A percentile compares a stretch with the other conserved stretches of the same genome.
These are phyloP conservation scores for Psix sp. DNA, from an alignment of 1,140 invertebrate genomes.

Conservation along the genomic window DNA sequence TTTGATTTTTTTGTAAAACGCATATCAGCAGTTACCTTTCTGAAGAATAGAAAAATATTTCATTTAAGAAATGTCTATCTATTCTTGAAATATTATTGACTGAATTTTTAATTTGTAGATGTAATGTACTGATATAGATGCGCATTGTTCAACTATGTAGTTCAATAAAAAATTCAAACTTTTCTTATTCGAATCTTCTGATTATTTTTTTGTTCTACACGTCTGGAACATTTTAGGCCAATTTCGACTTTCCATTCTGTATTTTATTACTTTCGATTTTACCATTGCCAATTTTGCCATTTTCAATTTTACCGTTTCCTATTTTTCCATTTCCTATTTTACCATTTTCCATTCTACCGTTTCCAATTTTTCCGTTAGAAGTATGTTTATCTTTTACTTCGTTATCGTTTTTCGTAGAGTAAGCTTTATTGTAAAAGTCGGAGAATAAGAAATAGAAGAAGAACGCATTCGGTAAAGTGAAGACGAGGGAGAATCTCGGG, in stretches of 20 bases:
- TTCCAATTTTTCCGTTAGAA: slow-evolving; percentile 46
- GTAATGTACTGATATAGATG: too few relatives aligned
- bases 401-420: slow-evolving; percentile 61
- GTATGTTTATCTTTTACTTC: slow-evolving; percentile 16
- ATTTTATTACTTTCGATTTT: too few relatives aligned
- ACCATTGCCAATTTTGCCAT: too few relatives aligned
- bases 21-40: slow-evolving; percentile 17
- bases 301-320: too few relatives aligned
- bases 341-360: slow-evolving; percentile 46
- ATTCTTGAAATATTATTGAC: too few relatives aligned
- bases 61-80: too few relatives aligned
- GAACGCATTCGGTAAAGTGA: slow-evolving; percentile 86
- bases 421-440: slow-evolving; percentile 87
- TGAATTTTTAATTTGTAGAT: too few relatives aligned
- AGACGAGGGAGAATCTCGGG: slow-evolving; percentile 84
- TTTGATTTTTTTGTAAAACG: slow-evolving; percentile 48
- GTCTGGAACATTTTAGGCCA: too few relatives aligned
- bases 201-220: too few relatives aligned
- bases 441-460: slow-evolving; percentile 89
- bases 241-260: too few relatives aligned
- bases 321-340: slow-evolving; percentile 40
- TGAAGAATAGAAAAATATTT: slow-evolving; percentile 3
- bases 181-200: neutral
- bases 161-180: too few relatives aligned
- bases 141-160: too few relatives aligned